phyloP scores from a whole-genome alignment of 2,888 invertebrate species.

The Hymenopus coronatus region DNA sequence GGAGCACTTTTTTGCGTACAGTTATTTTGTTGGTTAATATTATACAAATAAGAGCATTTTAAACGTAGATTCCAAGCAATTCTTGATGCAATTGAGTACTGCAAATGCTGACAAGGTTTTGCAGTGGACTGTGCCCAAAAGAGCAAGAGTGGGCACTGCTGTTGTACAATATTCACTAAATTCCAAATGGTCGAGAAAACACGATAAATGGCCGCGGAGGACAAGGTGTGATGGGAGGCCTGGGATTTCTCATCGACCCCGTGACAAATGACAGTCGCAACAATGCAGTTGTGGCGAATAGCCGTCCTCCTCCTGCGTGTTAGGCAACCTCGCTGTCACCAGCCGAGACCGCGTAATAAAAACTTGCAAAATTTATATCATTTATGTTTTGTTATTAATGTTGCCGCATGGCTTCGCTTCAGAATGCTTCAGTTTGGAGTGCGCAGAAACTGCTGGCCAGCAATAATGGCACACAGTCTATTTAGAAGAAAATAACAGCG shows the following conservation, averaged over 20 bases:
- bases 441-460: neutral
- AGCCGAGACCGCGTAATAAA: neutral
- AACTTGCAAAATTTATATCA: neutral
- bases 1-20: too few relatives aligned
- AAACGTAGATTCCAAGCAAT: neutral
- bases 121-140: neutral
- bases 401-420: neutral
- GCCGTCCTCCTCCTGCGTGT: constrained; percentile 1
- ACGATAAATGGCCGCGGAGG: constrained; percentile 20
- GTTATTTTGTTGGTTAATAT: too few relatives aligned
- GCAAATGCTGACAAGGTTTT: neutral
- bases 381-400: neutral
- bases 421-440: neutral
- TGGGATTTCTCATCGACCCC: constrained; percentile 25
- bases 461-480: neutral
- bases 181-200: constrained; percentile 16
- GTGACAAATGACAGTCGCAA: constrained; percentile 18
- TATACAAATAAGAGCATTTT: too few relatives aligned
- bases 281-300: constrained; percentile 4
- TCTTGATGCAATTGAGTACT: neutral
- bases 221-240: constrained; percentile 17
- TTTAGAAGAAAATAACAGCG: neutral
- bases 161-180: constrained; percentile 7
- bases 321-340: neutral
- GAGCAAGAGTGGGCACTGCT: neutral